phyloP scores from a whole-genome alignment of 1,140 invertebrate genomes.

The Palaemon carinicauda region DNA sequence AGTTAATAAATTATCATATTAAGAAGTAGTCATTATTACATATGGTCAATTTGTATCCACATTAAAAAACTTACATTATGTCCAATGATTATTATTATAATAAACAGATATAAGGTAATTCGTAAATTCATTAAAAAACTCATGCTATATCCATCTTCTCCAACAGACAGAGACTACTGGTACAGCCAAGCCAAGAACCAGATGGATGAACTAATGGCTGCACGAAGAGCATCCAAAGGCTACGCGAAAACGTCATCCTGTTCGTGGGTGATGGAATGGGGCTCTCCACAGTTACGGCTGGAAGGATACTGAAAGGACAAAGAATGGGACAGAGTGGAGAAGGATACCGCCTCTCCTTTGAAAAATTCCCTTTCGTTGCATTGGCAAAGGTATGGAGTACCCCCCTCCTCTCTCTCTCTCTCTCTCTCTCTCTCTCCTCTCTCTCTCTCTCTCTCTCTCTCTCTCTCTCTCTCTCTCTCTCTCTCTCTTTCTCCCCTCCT shows the following conservation, averaged over 20 bases:
- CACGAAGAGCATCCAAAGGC: neutral
- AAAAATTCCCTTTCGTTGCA: constrained; percentile 83
- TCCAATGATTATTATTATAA: too few species aligned
- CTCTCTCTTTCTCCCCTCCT: too few species aligned
- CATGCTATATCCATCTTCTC: neutral
- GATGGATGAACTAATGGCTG: neutral
- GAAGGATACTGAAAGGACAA: constrained; percentile 52
- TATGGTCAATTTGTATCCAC: too few species aligned
- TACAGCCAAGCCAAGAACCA: neutral
- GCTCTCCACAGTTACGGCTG: constrained; percentile 36
- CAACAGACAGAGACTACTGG: neutral
- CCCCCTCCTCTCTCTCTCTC: too few species aligned
- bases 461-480: too few species aligned
- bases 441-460: too few species aligned
- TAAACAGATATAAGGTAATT: too few species aligned
- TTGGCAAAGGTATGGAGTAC: constrained; percentile 76
- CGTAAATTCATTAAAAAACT: neutral
- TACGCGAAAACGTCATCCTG: neutral
- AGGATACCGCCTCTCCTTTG: constrained; percentile 76
- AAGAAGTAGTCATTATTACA: too few species aligned
- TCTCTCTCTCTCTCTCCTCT: too few species aligned
- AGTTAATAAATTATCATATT: too few species aligned
- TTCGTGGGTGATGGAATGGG: constrained; percentile 51
- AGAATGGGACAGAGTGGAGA: constrained; percentile 68
- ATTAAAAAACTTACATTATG: too few species aligned